Conservation (phyloP, 1,140 invertebrate genomes). For the Temnothorax longispinosus region DNA sequence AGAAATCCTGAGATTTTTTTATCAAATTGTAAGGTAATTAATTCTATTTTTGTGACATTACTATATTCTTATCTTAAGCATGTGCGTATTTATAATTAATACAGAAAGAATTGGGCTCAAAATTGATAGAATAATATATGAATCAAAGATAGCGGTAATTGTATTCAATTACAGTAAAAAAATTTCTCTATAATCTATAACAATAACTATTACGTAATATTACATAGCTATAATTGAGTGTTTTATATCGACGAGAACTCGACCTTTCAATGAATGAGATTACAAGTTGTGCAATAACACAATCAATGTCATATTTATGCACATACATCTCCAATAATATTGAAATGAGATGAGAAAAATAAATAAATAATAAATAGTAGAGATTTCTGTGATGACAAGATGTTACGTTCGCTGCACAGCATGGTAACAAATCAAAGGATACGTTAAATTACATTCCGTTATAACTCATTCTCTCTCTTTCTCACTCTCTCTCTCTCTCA, state of each 20-base stretch:
- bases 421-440: slow-evolving; percentile 61
- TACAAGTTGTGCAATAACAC: slow-evolving; percentile 62
- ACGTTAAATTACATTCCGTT: slow-evolving; percentile 50
- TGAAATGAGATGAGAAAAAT: slow-evolving; percentile 67
- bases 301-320: slow-evolving; percentile 51
- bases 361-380: slow-evolving; percentile 83
- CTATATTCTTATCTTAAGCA: slow-evolving; percentile 35
- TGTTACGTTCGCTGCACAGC: slow-evolving; percentile 50
- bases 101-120: slow-evolving; percentile 39
- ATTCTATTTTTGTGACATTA: slow-evolving; percentile 15
- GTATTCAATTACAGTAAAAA: slow-evolving; percentile 25
- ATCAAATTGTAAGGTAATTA: slow-evolving; percentile 12
- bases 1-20: not conserved
- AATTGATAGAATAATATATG: slow-evolving; percentile 60
- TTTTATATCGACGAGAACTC: slow-evolving; percentile 46
- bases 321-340: slow-evolving; percentile 55
- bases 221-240: slow-evolving; percentile 57
- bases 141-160: slow-evolving; percentile 36
- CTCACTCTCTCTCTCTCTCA: slow-evolving; percentile 39
- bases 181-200: not conserved
- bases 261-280: slow-evolving; percentile 64
- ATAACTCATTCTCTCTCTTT: slow-evolving; percentile 23
- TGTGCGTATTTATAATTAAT: slow-evolving; percentile 28
- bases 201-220: slow-evolving; percentile 29
- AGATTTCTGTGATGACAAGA: slow-evolving; percentile 73